Conservation (phyloP, 2,797 vertebrate genomes). For the Fringilla coelebs region DNA sequence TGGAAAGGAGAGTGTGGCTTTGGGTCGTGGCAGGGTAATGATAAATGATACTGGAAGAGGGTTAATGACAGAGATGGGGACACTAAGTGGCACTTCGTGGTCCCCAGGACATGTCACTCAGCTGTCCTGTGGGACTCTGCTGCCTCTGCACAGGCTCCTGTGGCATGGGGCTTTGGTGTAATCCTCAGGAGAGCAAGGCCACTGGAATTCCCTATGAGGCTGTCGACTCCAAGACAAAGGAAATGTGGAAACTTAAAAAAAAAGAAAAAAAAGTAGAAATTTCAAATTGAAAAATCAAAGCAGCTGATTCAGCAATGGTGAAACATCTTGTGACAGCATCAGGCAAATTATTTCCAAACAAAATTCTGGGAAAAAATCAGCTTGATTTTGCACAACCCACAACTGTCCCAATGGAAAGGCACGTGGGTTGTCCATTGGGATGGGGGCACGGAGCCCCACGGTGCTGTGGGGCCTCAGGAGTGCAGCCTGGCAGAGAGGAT, state of each 20-base stretch:
- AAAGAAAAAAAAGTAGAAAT: not conserved
- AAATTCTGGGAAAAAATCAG: slow-evolving; percentile 8
- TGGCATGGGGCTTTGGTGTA: not conserved
- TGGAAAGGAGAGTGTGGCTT: not conserved
- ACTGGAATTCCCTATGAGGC: slow-evolving; percentile 32
- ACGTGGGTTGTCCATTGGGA: not conserved
- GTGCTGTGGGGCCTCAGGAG: not conserved
- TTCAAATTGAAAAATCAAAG: not conserved
- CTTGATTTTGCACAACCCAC: not conserved
- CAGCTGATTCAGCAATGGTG: slow-evolving; percentile 53
- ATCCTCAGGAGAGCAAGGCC: not conserved
- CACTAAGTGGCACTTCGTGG: not conserved
- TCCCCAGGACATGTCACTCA: not conserved
- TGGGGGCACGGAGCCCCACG: rapidly evolving
- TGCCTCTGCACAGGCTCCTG: not conserved
- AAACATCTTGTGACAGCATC: not conserved
- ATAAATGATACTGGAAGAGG: not conserved
- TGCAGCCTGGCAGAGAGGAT: not conserved
- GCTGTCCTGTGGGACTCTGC: not conserved
- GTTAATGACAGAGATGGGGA: not conserved
- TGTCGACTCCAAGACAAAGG: not conserved
- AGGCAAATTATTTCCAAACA: not conserved
- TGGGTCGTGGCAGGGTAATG: not conserved
- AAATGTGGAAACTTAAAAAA: slow-evolving; percentile 1
- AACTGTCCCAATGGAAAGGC: not conserved